A percentile compares a stretch with the other conserved stretches of the same genome.
These are phyloP conservation scores for Cinara cedri DNA, from an alignment of 2,888 invertebrate genomes.

Conservation along the genomic window DNA sequence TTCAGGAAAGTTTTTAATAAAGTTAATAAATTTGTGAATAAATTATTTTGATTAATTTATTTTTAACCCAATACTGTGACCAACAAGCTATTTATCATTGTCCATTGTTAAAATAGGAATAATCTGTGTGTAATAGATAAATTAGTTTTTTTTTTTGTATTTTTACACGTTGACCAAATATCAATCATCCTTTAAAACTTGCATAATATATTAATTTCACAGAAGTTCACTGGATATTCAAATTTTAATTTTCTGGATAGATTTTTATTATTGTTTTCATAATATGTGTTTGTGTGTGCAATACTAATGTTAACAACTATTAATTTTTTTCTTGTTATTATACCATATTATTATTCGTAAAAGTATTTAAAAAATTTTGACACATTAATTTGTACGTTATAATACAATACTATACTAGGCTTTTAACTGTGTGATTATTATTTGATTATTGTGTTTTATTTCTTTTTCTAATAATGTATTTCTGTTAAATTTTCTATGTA, in stretches of 20 bases:
- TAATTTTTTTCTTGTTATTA: conserved; percentile 14
- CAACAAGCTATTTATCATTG: conserved; percentile 16
- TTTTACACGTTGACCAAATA: too few relatives aligned
- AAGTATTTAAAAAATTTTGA: not conserved
- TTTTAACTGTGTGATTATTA: conserved; percentile 21
- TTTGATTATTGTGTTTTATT: conserved; percentile 30
- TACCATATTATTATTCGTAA: not conserved
- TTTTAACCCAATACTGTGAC: conserved; percentile 8
- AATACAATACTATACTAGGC: not conserved
- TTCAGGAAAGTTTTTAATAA: conserved; percentile 40
- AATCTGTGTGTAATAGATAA: too few relatives aligned
- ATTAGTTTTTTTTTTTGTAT: too few relatives aligned
- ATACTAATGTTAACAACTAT: conserved; percentile 37
- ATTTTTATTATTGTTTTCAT: conserved; percentile 15
- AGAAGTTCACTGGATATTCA: too few relatives aligned
- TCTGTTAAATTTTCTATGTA: conserved; percentile 30
- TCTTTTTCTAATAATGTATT: conserved; percentile 28
- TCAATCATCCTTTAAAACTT: too few relatives aligned
- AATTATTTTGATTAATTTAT: conserved; percentile 37
- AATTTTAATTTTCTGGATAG: not conserved
- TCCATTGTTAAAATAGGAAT: conserved; percentile 14
- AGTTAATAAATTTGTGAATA: conserved; percentile 50
- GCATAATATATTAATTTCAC: too few relatives aligned
- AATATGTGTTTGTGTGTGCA: conserved; percentile 38
- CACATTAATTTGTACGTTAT: conserved; percentile 33